Base-by-base conservation (phyloP, 2,797 vertebrate genomes). In the Galaxias olidus region DNA sequence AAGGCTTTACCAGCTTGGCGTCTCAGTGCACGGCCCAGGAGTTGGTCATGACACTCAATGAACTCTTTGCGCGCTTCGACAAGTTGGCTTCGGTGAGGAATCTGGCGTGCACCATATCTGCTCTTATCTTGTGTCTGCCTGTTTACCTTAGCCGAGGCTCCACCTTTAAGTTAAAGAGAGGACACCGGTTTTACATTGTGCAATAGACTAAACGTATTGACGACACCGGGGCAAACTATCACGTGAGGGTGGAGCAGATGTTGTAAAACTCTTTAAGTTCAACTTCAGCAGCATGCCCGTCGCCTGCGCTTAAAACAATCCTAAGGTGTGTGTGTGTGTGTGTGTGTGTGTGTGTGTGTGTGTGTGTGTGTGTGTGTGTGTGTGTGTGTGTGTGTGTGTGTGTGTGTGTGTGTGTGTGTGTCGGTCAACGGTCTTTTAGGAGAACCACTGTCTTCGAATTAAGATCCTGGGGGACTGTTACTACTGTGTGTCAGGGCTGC, bases 401-500 rank as follows among this genome's bases (percentile, higher is more conserved):
- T 63, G 64, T 45, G 45, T 49, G n/a, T 51, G n/a, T 49, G 49
- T 66, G 42, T 70, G 59, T 64, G 59, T 64, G 56, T 76, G 63
- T 68, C 58, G 76, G 62, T 77, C 54, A 46, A 49, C 55, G 19
- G 45, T 65, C 60, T 14, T 59, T 56, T 80, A 98, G 97, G 96
- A 98, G 84, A 98, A 98, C 83, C 95, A 98, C 86, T 98, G 97
- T 85, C 89, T 98, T 72, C 93, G 97, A 66, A 98, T 98, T 82
- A 98, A 98, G 92, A 98, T 98, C 88, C 90, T 98, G 7, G 97
- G 97, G 0, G 96, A 98, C 81, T 98, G 96, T 89, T 98, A 98
- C 90, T 98, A 98, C 88, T 97, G 96, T 61, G 97, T 98, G 79
- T 98, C 96, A 0, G 97, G 97, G 58, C 88, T 98, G 83, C 96